Evolutionary conservation across 2,113 vertebrate species (phyloP).

Genomic region (Albula glossodonta): DNA sequence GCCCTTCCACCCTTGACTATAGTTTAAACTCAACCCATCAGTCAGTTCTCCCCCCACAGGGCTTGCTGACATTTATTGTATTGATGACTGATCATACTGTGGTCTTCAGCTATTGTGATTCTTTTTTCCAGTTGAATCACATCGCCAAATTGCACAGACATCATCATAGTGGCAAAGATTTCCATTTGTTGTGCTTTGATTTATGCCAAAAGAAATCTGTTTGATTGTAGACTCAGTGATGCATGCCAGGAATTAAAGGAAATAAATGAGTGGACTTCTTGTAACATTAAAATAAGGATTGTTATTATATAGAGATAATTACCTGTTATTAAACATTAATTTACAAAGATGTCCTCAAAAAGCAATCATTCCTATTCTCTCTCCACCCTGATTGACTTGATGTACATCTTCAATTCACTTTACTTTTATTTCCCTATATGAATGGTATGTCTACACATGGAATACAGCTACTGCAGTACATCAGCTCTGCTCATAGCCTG

Average conservation of each 20-base stretch:
- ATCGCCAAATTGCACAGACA: neutral
- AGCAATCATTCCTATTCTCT: too few relatives aligned
- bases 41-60: constrained; percentile 36
- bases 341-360: too few relatives aligned
- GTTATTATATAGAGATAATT: too few relatives aligned
- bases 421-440: neutral
- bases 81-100: constrained; percentile 35
- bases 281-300: too few relatives aligned
- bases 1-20: constrained; percentile 31
- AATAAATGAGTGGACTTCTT: too few relatives aligned
- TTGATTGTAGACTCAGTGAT: too few relatives aligned
- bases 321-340: too few relatives aligned
- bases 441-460: neutral
- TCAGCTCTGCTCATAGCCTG: neutral
- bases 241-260: too few relatives aligned
- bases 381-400: too few relatives aligned
- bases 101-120: neutral
- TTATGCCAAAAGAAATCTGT: neutral
- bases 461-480: neutral
- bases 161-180: neutral
- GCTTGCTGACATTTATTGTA: constrained; percentile 52
- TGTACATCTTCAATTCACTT: too few relatives aligned
- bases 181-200: neutral
- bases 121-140: constrained; percentile 2
- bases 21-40: constrained; percentile 39